Conservation (phyloP, 2,888 invertebrate species). For the Escarpia spicata region DNA sequence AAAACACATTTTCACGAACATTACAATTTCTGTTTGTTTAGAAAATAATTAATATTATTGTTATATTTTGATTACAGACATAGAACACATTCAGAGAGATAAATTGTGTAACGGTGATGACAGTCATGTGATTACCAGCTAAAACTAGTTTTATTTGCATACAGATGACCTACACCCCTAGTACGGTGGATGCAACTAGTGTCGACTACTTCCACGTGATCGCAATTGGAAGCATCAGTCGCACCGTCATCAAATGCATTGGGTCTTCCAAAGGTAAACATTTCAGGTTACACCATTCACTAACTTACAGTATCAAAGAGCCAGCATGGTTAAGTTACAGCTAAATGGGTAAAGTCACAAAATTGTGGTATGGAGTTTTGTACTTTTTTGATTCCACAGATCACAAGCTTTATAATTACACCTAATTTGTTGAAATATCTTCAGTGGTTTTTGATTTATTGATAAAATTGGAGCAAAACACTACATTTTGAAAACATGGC, state of each 20-base stretch:
- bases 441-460: too few relatives aligned
- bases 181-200: slow-evolving; percentile 52
- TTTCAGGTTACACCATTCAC: neutral
- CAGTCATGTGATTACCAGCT: too few relatives aligned
- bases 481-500: too few relatives aligned
- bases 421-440: too few relatives aligned
- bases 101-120: neutral
- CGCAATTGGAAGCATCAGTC: slow-evolving; percentile 60
- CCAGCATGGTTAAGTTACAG: too few relatives aligned
- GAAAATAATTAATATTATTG: neutral
- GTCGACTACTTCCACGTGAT: slow-evolving; percentile 61
- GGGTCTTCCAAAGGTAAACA: slow-evolving; percentile 56
- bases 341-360: too few relatives aligned
- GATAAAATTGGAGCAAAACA: too few relatives aligned
- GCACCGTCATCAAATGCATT: slow-evolving; percentile 59
- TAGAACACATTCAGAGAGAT: neutral
- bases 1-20: neutral
- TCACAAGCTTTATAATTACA: too few relatives aligned
- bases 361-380: too few relatives aligned
- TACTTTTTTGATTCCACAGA: too few relatives aligned
- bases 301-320: neutral
- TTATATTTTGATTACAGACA: slow-evolving; percentile 22
- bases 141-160: slow-evolving; percentile 29
- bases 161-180: slow-evolving; percentile 58
- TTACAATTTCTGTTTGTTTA: neutral